Base-by-base conservation (phyloP, 2,797 vertebrate species). In the Oophaga sylvatica region DNA sequence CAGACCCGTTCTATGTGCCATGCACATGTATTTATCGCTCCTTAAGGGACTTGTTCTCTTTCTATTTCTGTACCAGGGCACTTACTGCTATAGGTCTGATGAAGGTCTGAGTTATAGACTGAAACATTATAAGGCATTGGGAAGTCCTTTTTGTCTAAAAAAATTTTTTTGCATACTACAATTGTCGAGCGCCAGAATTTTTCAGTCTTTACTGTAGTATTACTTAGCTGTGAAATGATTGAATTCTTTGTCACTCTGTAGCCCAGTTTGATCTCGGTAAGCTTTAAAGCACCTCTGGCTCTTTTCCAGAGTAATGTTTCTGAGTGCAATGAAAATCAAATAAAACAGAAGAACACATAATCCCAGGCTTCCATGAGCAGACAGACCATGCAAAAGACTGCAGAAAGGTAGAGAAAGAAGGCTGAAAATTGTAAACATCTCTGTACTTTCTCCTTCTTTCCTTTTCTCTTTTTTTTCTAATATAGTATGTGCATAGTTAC, bases 311-410 rank as follows among this genome's bases (percentile, higher is more conserved):
- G 71, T 13, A 26, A n/a, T 77, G 45, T 6, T 12, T 67, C 10
- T 9, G 12, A 67, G 48, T 57, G n/a, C 9, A 70, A 16, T 26
- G 56, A 26, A 82, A 48, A 56, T 68, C 63, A 68, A 70, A 67
- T n/a, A 67, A 45, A 62, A 63, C 35, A 65, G 26, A 81, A 67
- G 65, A 82, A 82, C 65, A 82, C 65, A 82, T 82, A 82, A 82
- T 82, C 65, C 80, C 81, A 31, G 48, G n/a, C n/a, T 82, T 77
- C 48, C n/a, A 48, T 22, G 26, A 31, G 65, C 13, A 26, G 78
- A 22, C 59, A 41, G 31, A 45, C 31, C 5, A 4, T 62, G 29
- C 29, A 22, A 63, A 59, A 35, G 8, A 63, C 53, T 65, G 79
- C 29, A 22, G 11, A 63, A n/a, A 5, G 8, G 70, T 45, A 5